Evolutionary conservation across 2,888 invertebrate genomes (phyloP), one percentile per base, ranked within the genome.

Genomic region (Chydorus sphaericus): DNA sequence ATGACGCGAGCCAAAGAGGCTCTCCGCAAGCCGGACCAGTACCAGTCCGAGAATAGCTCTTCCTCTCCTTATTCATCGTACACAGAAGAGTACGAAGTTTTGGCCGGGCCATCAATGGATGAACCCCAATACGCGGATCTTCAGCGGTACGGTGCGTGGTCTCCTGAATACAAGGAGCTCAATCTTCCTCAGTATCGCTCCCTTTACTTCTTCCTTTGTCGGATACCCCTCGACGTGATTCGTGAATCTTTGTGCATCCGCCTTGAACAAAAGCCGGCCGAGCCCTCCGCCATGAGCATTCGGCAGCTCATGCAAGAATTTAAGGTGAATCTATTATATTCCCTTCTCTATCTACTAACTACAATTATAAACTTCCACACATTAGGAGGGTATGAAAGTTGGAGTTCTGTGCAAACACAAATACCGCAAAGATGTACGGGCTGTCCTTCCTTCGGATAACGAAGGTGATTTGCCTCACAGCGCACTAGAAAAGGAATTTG

Each of bases 241-340:
- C 87, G 92, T 66, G 92, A 94, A 70, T 93, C 91, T 72, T 73
- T 94, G 44, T 73, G 81, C 59, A 81, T 93, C 75, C 73, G 92
- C 44, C 73, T 92, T 37, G 90, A 92, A 66, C 82, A 85, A 59
- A 80, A 83, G 57, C 87, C 88, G 0, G 78, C 79, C 23, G 81
- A 85, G 52, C 92, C 92, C 0, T 90, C 89, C 52, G 82, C 85
- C 7, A 77, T 92, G 48, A 90, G 90, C 62, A 80, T 92, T 48
- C 79, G 86, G 64, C 71, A 82, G 78, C 69, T 91, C 52, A 87
- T 90, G 73, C 81, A 85, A 66, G 94, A 96, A 71, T 77, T 92
- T 61, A 85, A 90, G 59, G 44, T 44, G 93, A 94, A 65, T 90
- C 90, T 1, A 71, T 96, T 55, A 81, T 82, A 63, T 81, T 90